Percentiles rank a stretch among this genome's conserved stretches.
phyloP scores from a whole-genome alignment of 2,888 invertebrate genomes.

The Elegia similella region DNA sequence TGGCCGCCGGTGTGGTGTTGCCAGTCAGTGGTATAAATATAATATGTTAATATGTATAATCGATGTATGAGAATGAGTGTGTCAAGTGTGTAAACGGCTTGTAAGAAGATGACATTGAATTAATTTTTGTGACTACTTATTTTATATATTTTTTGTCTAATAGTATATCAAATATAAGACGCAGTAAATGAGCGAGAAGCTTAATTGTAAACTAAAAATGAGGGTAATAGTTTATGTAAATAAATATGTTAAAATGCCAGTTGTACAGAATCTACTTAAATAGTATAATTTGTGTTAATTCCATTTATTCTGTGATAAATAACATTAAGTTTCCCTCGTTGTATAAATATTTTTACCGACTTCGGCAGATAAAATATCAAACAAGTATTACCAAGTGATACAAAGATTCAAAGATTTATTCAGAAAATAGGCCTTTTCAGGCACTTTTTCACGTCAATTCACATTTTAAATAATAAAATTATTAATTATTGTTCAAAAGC shows the following conservation, averaged over 20 bases:
- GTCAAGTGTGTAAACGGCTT: slow-evolving; percentile 21
- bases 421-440: too few relatives aligned
- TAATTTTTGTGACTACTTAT: slow-evolving; percentile 2
- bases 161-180: not conserved
- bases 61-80: slow-evolving; percentile 24
- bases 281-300: slow-evolving; percentile 7
- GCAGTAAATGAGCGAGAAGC: too few relatives aligned
- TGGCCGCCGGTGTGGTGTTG: slow-evolving; percentile 9
- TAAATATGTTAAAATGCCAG: slow-evolving; percentile 11
- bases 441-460: too few relatives aligned
- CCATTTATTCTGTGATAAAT: slow-evolving; percentile 26
- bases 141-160: not conserved
- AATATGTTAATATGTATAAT: slow-evolving; percentile 33
- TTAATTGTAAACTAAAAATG: not conserved
- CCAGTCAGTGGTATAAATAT: slow-evolving; percentile 20
- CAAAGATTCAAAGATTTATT: not conserved
- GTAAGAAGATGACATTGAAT: slow-evolving; percentile 14
- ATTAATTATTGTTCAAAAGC: too few relatives aligned
- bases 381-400: not conserved
- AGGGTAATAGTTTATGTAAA: not conserved
- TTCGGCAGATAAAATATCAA: not conserved
- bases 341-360: not conserved
- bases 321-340: not conserved
- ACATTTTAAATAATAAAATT: too few relatives aligned
- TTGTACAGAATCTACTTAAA: slow-evolving; percentile 9